Evolutionary conservation across 1,140 invertebrate species (phyloP).

Genomic region (Pachypeltis micranthus): DNA sequence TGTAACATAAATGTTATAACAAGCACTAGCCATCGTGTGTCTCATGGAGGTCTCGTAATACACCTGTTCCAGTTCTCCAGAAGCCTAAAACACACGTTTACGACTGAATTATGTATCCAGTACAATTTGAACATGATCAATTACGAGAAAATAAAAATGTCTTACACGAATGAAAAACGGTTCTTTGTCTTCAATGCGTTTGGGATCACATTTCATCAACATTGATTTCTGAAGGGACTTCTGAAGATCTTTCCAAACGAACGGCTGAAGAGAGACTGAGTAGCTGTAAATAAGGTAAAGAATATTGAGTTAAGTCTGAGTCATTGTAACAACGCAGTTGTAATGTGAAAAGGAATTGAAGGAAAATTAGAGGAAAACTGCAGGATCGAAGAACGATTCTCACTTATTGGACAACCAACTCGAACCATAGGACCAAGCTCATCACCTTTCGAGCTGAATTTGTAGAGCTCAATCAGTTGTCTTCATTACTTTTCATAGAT

Average conservation of each 20-base stretch:
- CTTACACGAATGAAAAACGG: constrained; percentile 60
- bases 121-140: no score
- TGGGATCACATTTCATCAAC: constrained; percentile 50
- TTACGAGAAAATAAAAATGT: constrained; percentile 14
- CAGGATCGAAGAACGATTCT: no score
- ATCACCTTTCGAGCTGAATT: no score
- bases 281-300: constrained; percentile 30
- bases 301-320: no score
- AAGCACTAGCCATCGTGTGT: constrained; percentile 64
- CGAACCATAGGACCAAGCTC: no score
- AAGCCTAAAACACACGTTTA: constrained; percentile 45
- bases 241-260: constrained; percentile 63
- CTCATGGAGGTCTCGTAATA: constrained; percentile 66
- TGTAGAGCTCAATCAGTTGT: no score
- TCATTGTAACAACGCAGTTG: no score
- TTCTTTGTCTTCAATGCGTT: constrained; percentile 41
- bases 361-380: no score
- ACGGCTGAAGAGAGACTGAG: constrained; percentile 53
- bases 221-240: constrained; percentile 50
- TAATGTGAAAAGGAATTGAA: no score
- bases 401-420: no score
- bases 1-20: constrained; percentile 72
- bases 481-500: no score
- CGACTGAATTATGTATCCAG: no score
- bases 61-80: constrained; percentile 74